phyloP scores from a whole-genome alignment of 2,797 vertebrate genomes.

The Simalia tracyae region DNA sequence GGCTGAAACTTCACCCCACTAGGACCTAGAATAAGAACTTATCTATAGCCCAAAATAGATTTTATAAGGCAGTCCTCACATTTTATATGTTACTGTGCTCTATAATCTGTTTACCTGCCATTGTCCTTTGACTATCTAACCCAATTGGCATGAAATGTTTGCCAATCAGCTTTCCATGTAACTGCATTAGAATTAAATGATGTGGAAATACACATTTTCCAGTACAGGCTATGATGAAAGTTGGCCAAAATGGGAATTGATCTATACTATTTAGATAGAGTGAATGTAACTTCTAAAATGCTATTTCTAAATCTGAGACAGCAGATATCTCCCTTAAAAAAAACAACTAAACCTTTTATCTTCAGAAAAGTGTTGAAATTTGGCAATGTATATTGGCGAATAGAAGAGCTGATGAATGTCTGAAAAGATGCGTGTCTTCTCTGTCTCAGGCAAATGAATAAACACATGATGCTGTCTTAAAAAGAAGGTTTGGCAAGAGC shows the following conservation, averaged over 20 bases:
- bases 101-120: neutral
- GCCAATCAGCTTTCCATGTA: neutral
- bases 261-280: neutral
- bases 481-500: conserved; percentile 42
- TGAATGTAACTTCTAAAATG: neutral
- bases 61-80: neutral
- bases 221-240: neutral
- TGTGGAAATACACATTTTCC: neutral
- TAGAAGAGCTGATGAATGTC: conserved; percentile 48
- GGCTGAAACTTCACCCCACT: neutral
- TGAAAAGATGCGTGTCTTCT: conserved; percentile 50
- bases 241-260: neutral
- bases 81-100: neutral
- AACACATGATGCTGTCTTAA: conserved; percentile 43
- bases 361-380: conserved; percentile 44
- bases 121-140: neutral
- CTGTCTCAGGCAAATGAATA: conserved; percentile 51
- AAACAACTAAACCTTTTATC: conserved; percentile 7
- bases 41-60: neutral
- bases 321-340: conserved; percentile 39
- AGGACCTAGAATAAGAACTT: neutral
- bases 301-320: conserved; percentile 18
- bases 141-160: neutral
- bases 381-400: conserved; percentile 43
- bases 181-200: neutral